These are phyloP conservation scores for Calyptomena viridis DNA, from an alignment of 2,113 vertebrate species.

Conservation along the genomic window DNA sequence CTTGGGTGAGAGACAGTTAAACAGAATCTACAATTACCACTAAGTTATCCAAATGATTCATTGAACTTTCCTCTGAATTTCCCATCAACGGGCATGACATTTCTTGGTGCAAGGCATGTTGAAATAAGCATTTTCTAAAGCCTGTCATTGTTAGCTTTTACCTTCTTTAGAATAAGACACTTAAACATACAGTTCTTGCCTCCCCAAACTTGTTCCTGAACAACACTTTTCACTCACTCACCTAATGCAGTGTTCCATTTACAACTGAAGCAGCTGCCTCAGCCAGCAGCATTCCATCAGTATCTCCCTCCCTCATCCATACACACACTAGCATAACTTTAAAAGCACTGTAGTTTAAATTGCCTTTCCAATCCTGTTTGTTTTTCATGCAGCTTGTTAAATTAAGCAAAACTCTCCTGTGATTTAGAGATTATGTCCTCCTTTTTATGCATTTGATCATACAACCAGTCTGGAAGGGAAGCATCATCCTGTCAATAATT, in stretches of 20 bases:
- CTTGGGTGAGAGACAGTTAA: background rate
- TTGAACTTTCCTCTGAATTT: background rate
- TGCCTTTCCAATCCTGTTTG: background rate
- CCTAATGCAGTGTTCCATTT: background rate
- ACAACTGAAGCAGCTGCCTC: background rate
- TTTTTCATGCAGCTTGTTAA: background rate
- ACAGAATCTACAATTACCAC: background rate
- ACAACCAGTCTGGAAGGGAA: background rate
- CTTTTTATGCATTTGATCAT: background rate
- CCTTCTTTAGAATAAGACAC: background rate
- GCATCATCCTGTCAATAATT: accelerated
- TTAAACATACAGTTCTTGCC: background rate
- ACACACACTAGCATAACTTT: background rate
- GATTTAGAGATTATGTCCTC: background rate
- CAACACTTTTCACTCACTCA: background rate
- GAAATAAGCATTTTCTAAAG: background rate
- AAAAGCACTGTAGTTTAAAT: background rate
- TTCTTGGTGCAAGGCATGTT: background rate
- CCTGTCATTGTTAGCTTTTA: background rate
- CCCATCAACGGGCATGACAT: background rate
- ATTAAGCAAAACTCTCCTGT: background rate
- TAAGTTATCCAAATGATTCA: background rate
- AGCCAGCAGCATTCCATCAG: background rate
- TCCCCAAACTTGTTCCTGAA: background rate
- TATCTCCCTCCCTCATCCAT: background rate